Evolutionary conservation across 2,113 vertebrate species (phyloP), one percentile per base, ranked within the genome.

Genomic region (Scartelaos histophorus): DNA sequence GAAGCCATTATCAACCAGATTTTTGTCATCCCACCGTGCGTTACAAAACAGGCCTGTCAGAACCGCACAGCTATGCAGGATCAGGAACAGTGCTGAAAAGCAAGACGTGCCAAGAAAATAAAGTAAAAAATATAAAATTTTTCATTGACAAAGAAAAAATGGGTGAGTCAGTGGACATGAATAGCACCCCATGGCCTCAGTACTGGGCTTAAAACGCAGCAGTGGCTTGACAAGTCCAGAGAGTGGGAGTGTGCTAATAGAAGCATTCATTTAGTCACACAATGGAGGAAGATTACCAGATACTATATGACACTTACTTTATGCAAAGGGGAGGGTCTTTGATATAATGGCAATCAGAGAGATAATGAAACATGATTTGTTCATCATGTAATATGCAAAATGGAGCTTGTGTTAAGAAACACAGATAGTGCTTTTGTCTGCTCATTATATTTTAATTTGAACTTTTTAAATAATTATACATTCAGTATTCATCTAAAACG

Each of bases 151-250:
- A 35, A 73, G 66, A 83, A 79, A 66, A 73, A 84, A 80, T 82
- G 49, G 76, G 73, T 83, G 61, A 67, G 78, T 80, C 56, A 84
- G 78, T 80, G 78, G 68, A 82, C 84, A 83, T 80, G 81, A 86
- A 86, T 78, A 81, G 84, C 84, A 38, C 82, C 67, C 73, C 75
- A 76, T 54, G 82, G 65, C 67, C 61, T 68, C 79, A 51, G 70
- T 74, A 67, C 74, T 86, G 86, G 85, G 80, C 45, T n/a, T 46
- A 81, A 64, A 88, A 82, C 78, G 67, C 82, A 85, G 82, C 69
- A 67, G 83, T 67, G 61, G 75, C 21, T 81, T 78, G 73, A 78
- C 69, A 71, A 56, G 61, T 58, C 68, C n/a, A 1, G 43, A 66
- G 56, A 73, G 74, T 25, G 73, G 81, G 73, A 19, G 73, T 53